These are phyloP conservation scores for Bilobella aurantiaca DNA, from an alignment of 1,140 invertebrate genomes.

Conservation along the genomic window DNA sequence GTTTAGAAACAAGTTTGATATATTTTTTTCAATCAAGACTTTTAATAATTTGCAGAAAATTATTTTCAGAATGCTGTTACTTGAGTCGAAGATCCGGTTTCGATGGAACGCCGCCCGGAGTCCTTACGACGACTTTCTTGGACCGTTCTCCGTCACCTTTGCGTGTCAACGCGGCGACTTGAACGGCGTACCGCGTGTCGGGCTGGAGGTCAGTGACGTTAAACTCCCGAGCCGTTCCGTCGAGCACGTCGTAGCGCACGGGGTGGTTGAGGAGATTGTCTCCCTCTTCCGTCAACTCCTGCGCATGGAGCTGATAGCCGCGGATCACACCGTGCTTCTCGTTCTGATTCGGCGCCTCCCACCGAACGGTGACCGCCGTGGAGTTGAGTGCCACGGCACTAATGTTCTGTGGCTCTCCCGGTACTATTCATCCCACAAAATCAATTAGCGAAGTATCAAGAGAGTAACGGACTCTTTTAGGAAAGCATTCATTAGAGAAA, in stretches of 20 bases:
- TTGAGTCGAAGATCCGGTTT: conserved; percentile 74
- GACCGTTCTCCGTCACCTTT: conserved; percentile 90
- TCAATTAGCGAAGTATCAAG: conserved; percentile 2
- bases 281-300: conserved; percentile 77
- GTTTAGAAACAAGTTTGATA: too few species aligned
- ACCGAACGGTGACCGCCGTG: conserved; percentile 78
- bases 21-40: too few species aligned
- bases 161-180: conserved; percentile 77
- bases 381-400: conserved; percentile 78
- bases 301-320: conserved; percentile 90
- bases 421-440: conserved; percentile 55
- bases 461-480: background rate
- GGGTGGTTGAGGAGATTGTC: conserved; percentile 70
- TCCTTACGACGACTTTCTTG: conserved; percentile 65
- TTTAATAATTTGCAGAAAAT: too few species aligned
- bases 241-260: conserved; percentile 69
- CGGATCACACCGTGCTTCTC: conserved; percentile 92
- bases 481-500: background rate
- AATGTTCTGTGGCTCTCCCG: conserved; percentile 86
- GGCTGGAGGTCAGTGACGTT: conserved; percentile 82
- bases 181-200: conserved; percentile 81
- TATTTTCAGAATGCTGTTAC: conserved; percentile 44
- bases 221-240: conserved; percentile 61
- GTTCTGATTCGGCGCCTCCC: conserved; percentile 78
- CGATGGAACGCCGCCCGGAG: conserved; percentile 84